Conservation (phyloP, 1,140 invertebrate genomes). For the Teleopsis dalmanni region DNA sequence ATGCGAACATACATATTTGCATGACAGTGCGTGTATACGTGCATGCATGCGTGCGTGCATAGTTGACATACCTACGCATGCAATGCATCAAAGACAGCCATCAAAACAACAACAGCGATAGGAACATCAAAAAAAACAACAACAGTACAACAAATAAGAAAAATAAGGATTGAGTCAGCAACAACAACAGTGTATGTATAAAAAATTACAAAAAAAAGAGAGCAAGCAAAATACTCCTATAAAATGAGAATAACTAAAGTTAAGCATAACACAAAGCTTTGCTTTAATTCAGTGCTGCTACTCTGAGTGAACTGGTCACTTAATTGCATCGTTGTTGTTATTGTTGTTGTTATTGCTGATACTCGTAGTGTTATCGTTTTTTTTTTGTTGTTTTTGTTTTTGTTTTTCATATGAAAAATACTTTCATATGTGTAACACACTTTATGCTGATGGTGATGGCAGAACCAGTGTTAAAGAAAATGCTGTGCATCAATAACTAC, state of each 20-base stretch:
- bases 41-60: slow-evolving; percentile 32
- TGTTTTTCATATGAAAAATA: too few species aligned
- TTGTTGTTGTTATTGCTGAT: too few species aligned
- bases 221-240: background rate
- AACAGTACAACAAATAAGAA: slow-evolving; percentile 1
- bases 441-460: too few species aligned
- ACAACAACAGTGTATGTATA: slow-evolving; percentile 13
- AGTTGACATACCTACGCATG: slow-evolving; percentile 42
- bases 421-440: too few species aligned
- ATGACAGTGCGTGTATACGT: background rate
- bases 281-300: background rate
- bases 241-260: background rate
- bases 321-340: too few species aligned
- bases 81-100: slow-evolving; percentile 18
- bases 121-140: background rate
- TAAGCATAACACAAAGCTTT: background rate
- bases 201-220: slow-evolving; percentile 10
- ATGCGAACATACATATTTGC: background rate
- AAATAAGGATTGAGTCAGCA: slow-evolving; percentile 3
- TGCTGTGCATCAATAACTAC: too few species aligned
- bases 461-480: too few species aligned
- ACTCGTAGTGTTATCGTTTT: too few species aligned
- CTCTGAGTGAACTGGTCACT: too few species aligned
- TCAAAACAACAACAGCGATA: slow-evolving; percentile 5
- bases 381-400: too few species aligned